Evolutionary conservation across 1,140 invertebrate genomes (phyloP).

Genomic region (Penaeus indicus): DNA sequence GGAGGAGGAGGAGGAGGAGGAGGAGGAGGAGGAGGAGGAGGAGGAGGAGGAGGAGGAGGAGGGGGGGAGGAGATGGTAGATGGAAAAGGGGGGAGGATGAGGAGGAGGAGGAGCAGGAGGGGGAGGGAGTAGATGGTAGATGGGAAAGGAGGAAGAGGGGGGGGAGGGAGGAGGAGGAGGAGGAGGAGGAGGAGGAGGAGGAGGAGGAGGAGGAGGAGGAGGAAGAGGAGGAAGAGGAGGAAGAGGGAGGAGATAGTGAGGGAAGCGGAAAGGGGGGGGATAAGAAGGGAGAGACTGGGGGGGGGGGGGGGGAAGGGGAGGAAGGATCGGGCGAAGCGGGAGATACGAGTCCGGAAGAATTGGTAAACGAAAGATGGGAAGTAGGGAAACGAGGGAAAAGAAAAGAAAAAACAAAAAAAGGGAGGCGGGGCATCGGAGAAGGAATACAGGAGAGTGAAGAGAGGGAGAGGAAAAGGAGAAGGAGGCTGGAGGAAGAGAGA

Average conservation of each 20-base stretch:
- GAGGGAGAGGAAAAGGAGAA: not conserved
- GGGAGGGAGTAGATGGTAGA: too few species aligned
- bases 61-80: not conserved
- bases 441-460: not conserved
- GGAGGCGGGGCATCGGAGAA: not conserved
- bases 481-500: not conserved
- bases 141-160: not conserved
- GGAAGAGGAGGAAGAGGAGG: not conserved
- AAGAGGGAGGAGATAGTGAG: not conserved
- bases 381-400: not conserved
- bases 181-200: not conserved
- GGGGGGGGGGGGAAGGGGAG: not conserved
- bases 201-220: not conserved
- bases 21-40: not conserved
- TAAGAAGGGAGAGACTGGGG: not conserved
- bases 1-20: not conserved
- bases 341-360: not conserved
- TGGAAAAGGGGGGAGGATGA: not conserved
- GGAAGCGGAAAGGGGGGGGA: not conserved
- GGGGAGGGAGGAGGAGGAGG: not conserved
- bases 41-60: not conserved
- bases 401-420: not conserved
- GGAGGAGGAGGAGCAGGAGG: not conserved
- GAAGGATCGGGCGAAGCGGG: slow-evolving; percentile 8
- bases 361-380: not conserved